Evolutionary conservation across 2,113 vertebrate species (phyloP), one percentile per base, ranked within the genome.

Genomic region (Harpagus bidentatus): DNA sequence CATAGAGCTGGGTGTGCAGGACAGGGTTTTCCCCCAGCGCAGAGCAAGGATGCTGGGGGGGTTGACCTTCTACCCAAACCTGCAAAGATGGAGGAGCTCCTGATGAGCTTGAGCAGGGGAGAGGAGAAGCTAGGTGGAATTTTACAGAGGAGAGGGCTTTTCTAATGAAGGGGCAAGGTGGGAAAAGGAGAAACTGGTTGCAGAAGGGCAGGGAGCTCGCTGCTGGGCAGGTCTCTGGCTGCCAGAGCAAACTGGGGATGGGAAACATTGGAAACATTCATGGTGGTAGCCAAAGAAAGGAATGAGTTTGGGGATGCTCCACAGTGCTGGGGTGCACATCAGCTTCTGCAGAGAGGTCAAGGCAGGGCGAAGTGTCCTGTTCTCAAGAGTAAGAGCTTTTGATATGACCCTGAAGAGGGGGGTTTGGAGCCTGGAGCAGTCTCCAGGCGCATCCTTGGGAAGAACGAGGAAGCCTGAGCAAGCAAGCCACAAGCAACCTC

Each of bases 191-290:
- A 53, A 73, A 19, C 4, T 45, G 72, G 16, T 18, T 78, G n/a
- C 25, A 53, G 55, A 63, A 58, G 34, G 16, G 38, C 32, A 53
- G 38, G 5, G 18, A 1, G 18, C 5, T 65, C 29, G 2, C 70
- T 90, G 19, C 52, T 71, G 67, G 62, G 42, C 36, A 45, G 23
- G 20, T 61, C 32, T 66, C 0, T 2, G 28, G 45, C 31, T 92
- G 36, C 28, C 55, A 71, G 42, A 36, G 61, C 21, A 58, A 79
- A 58, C 7, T 13, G 28, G 28, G 9, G 11, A 5, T 29, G 23
- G n/a, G 34, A 42, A 81, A 48, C 2, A 0, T 2, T 18, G 6
- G 28, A 66, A 71, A 25, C 1, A 10, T 58, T 31, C 1, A 3
- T 13, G 12, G 18, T 56, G 67, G 36, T 15, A 31, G 31, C 26